Conservation (phyloP, 1,140 invertebrate species). For the Carposina sasakii region DNA sequence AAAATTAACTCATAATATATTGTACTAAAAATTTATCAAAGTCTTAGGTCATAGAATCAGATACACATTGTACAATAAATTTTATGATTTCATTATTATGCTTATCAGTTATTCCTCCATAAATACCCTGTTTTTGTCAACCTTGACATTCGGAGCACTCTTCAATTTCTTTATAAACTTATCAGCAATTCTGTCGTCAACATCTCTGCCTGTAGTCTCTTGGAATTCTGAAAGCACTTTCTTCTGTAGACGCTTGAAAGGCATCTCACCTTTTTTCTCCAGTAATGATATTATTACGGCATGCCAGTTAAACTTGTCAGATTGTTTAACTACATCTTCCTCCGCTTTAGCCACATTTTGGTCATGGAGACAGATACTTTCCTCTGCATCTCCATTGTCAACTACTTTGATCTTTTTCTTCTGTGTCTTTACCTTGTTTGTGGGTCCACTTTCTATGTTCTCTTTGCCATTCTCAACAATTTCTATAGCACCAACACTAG, state of each 20-base stretch:
- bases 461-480: conserved; percentile 10
- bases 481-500: background rate
- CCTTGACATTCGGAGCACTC: conserved; percentile 60
- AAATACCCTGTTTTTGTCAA: conserved; percentile 61
- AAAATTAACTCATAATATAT: too few relatives aligned
- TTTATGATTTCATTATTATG: too few relatives aligned
- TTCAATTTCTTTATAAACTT: conserved; percentile 68
- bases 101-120: conserved; percentile 40
- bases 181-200: conserved; percentile 65
- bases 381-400: conserved; percentile 33
- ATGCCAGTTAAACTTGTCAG: conserved; percentile 64
- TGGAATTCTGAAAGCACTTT: conserved; percentile 57
- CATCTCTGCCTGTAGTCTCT: conserved; percentile 54
- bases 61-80: too few relatives aligned
- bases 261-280: conserved; percentile 59
- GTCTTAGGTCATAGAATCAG: too few relatives aligned
- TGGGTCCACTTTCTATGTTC: conserved; percentile 26
- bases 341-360: conserved; percentile 56
- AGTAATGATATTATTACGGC: conserved; percentile 56
- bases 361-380: conserved; percentile 55
- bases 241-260: conserved; percentile 62
- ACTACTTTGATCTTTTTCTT: conserved; percentile 50
- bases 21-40: too few relatives aligned
- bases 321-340: conserved; percentile 32
- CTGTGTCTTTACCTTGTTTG: conserved; percentile 29